Conservation (phyloP, 2,888 invertebrate genomes). For the Torymus texanus region DNA sequence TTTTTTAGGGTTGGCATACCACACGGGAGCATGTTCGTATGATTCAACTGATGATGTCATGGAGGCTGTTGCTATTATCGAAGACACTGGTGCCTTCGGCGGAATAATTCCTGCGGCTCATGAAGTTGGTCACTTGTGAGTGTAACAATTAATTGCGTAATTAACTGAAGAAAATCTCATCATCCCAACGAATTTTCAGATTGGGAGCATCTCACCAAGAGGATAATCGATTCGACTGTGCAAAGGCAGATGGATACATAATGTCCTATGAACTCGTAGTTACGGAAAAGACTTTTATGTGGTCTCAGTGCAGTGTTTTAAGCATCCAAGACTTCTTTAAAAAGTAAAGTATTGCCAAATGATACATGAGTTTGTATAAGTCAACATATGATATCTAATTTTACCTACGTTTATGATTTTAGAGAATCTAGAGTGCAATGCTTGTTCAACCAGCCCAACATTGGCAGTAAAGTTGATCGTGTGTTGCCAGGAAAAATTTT, state of each 20-base stretch:
- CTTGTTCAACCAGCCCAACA: conserved; percentile 28
- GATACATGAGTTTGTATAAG: neutral
- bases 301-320: conserved; percentile 41
- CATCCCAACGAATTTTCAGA: conserved; percentile 5
- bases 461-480: neutral
- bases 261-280: conserved; percentile 31
- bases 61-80: conserved; percentile 38
- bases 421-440: conserved; percentile 31
- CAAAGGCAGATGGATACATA: conserved; percentile 34
- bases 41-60: neutral
- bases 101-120: conserved; percentile 46
- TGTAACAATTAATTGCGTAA: neutral
- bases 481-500: conserved; percentile 27
- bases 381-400: neutral
- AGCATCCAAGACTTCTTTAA: conserved; percentile 38
- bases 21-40: conserved; percentile 35
- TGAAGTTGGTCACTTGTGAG: conserved; percentile 52
- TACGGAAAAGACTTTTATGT: conserved; percentile 19
- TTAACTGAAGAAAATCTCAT: neutral
- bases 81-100: conserved; percentile 37
- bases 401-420: neutral
- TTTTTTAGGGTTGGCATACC: conserved; percentile 39
- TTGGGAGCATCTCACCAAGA: conserved; percentile 43
- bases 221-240: neutral
- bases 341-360: conserved; percentile 12